These are phyloP conservation scores for Ischnus inquisitorius DNA, from an alignment of 2,888 invertebrate genomes.

Conservation along the genomic window DNA sequence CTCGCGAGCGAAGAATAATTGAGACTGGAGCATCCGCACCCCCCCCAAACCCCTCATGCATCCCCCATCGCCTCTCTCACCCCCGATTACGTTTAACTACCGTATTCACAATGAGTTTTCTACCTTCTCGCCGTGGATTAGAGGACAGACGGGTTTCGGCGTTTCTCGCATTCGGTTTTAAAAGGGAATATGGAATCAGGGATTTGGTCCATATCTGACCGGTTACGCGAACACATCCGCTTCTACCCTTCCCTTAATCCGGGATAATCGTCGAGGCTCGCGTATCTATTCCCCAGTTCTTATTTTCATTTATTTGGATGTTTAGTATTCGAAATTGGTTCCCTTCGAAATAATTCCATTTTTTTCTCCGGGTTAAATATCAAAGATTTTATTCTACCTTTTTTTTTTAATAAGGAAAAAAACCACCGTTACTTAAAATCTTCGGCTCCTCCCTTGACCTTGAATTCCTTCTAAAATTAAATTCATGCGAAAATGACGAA, in stretches of 20 bases:
- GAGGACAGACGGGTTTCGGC: constrained; percentile 17
- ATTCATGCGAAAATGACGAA: too few relatives aligned
- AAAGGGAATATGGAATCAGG: constrained; percentile 66
- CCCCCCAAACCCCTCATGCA: too few relatives aligned
- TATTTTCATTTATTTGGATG: background rate
- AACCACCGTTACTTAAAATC: too few relatives aligned
- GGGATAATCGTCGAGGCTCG: constrained; percentile 12
- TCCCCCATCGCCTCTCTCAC: too few relatives aligned
- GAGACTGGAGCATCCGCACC: constrained; percentile 46
- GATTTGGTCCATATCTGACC: constrained; percentile 41
- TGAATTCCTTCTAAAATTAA: too few relatives aligned
- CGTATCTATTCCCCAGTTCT: background rate
- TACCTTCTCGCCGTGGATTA: constrained; percentile 60
- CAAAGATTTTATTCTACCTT: too few relatives aligned
- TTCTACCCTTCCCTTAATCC: constrained; percentile 18
- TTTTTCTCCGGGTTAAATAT: too few relatives aligned
- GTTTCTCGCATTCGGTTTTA: constrained; percentile 48
- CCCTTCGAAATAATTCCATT: too few relatives aligned
- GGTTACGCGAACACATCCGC: background rate
- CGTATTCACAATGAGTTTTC: constrained; percentile 62
- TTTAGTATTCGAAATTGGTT: background rate
- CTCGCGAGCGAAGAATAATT: constrained; percentile 58
- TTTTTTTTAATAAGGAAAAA: too few relatives aligned
- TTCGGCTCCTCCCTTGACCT: too few relatives aligned
- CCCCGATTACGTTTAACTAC: background rate